phyloP scores from a whole-genome alignment of 1,140 invertebrate species.

The Drosophila saltans region DNA sequence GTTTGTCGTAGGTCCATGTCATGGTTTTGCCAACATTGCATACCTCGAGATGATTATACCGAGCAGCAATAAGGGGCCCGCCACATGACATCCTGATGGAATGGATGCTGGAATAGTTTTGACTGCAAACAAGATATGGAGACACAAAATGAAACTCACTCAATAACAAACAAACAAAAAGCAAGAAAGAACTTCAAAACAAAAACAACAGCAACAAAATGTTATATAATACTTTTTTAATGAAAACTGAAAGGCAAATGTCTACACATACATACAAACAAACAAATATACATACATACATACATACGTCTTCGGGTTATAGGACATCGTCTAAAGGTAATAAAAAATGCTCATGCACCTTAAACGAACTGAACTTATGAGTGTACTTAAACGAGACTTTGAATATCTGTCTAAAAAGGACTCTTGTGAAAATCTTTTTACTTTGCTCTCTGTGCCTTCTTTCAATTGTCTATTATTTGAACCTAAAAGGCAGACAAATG shows the following conservation, averaged over 20 bases:
- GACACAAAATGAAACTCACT: constrained; percentile 5
- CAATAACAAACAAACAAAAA: not conserved
- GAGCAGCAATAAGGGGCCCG: constrained; percentile 15
- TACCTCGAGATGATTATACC: constrained; percentile 61
- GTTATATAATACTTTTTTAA: not conserved
- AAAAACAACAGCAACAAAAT: not conserved
- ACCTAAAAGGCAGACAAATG: too few species aligned
- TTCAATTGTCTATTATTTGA: too few species aligned
- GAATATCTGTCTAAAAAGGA: too few species aligned
- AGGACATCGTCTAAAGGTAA: not conserved
- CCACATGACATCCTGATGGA: constrained; percentile 37
- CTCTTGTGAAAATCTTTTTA: too few species aligned
- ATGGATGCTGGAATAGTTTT: constrained; percentile 11
- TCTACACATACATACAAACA: not conserved
- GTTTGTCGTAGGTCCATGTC: constrained; percentile 22
- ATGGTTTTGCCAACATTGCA: constrained; percentile 53
- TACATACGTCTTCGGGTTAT: not conserved
- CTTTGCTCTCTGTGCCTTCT: too few species aligned
- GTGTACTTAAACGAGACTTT: too few species aligned
- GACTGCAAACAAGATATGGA: constrained; percentile 4
- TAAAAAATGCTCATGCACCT: too few species aligned
- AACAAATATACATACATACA: too few species aligned
- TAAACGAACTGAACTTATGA: too few species aligned
- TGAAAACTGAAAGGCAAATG: not conserved
- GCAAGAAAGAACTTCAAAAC: too few species aligned